Base-by-base conservation (phyloP, 2,888 invertebrate species). In the Emmelina monodactyla region DNA sequence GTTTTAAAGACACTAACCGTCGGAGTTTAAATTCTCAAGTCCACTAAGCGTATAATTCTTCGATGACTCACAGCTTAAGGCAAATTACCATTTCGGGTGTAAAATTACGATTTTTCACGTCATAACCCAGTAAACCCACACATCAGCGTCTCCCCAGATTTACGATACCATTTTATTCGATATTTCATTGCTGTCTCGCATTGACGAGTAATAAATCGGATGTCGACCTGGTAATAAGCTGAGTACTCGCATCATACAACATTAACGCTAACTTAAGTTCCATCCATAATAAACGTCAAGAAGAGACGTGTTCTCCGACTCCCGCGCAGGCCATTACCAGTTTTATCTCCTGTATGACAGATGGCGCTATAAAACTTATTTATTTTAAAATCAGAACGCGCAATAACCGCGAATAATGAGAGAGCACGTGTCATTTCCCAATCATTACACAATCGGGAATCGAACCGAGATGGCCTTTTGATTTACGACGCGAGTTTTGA, bases 401-500 rank as follows among this genome's bases (percentile, higher is more conserved):
- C 42, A 55, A 69, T 65, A 60, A 58, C 65, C 58, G 53, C 53
- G 54, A 61, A 68, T 76, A 78, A 78, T 73, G 72, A 76, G 65
- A 62, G 53, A 69, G 62, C 70, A 72, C 72, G 71, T 70, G 76
- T 69, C 66, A 55, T n/a, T 58, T 51, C 47, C 45, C 46, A 51
- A 55, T 67, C 62, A 67, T 69, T 67, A 70, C 59, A 55, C 55
- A 51, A 47, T 47, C 43, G 52, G 48, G 57, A 58, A 61, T 58
- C 56, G 63, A 51, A 44, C 40, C 53, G 63, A 62, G 61, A 72
- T 68, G 62, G 58, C 62, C 55, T 45, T 59, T 56, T 78, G 78
- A 79, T 78, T 79, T 79, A 79, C 68, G 62, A 64, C 62, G 50
- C 49, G 67, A 72, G 71, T 73, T 73, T 75, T 65, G 72, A 75